phyloP scores from a whole-genome alignment of 2,888 invertebrate species.

The Holacanthella duospinosa region DNA sequence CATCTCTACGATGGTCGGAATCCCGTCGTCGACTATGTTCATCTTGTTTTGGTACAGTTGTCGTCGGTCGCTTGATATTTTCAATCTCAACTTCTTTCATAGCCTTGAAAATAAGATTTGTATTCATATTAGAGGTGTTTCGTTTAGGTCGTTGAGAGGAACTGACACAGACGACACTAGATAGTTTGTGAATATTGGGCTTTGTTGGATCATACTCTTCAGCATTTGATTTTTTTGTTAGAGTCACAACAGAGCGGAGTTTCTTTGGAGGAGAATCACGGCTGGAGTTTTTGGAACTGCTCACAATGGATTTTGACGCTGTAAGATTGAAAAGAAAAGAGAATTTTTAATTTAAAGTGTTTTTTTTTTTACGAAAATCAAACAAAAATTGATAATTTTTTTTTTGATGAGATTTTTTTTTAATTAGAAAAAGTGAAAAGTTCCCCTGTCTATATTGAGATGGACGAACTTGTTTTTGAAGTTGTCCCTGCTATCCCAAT shows the following conservation, averaged over 20 bases:
- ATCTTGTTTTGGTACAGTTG: not conserved
- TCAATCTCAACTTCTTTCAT: conserved; percentile 6
- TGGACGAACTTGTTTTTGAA: too few species aligned
- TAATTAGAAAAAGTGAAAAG: too few species aligned
- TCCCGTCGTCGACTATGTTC: not conserved
- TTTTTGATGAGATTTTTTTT: too few species aligned
- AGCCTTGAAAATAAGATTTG: not conserved
- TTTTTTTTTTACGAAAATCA: not conserved
- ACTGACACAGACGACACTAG: not conserved
- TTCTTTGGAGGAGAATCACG: not conserved
- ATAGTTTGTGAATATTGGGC: not conserved
- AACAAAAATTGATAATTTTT: not conserved
- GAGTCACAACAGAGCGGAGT: not conserved
- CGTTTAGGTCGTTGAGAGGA: not conserved
- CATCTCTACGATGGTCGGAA: not conserved
- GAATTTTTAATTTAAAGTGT: not conserved
- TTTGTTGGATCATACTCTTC: not conserved
- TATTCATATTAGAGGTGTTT: not conserved
- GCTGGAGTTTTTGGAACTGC: not conserved
- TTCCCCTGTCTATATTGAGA: too few species aligned
- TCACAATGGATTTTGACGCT: not conserved
- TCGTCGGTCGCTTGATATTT: not conserved
- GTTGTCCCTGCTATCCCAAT: too few species aligned
- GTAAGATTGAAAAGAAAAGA: not conserved
- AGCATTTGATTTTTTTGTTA: not conserved